These are phyloP conservation scores for Ophion ellenae DNA, from an alignment of 2,888 invertebrate genomes.

Conservation along the genomic window DNA sequence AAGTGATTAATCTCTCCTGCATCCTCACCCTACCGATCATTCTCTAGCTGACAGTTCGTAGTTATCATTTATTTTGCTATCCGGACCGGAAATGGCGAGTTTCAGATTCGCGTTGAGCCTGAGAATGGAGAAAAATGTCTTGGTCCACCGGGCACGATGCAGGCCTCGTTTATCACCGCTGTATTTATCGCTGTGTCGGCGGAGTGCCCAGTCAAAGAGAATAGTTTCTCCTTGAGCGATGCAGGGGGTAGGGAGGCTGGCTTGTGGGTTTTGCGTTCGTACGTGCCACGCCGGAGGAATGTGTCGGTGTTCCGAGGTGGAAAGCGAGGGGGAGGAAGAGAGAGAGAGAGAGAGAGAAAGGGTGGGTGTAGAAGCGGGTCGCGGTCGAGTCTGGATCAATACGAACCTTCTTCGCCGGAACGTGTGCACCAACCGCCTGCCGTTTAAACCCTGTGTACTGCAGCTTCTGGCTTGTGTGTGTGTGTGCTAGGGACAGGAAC, in stretches of 20 bases:
- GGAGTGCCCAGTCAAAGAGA: conserved; percentile 27
- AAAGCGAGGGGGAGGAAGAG: neutral
- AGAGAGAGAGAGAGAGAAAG: conserved; percentile 39
- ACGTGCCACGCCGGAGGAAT: conserved; percentile 50
- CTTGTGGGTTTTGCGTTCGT: conserved; percentile 18
- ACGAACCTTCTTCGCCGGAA: conserved; percentile 80
- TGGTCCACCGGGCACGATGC: neutral
- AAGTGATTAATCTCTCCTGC: neutral
- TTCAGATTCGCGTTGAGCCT: neutral
- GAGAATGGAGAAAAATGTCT: neutral
- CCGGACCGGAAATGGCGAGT: neutral
- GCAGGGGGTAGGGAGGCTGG: neutral
- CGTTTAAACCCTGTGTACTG: conserved; percentile 54
- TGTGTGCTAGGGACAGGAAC: conserved; percentile 14
- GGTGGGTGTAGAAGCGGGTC: conserved; percentile 59
- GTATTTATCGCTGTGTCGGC: conserved; percentile 43
- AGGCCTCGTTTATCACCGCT: conserved; percentile 21
- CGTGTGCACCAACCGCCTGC: conserved; percentile 65
- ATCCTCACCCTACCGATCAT: neutral
- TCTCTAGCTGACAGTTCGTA: neutral
- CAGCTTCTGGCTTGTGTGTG: conserved; percentile 30
- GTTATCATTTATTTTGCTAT: neutral
- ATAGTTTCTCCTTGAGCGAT: conserved; percentile 43
- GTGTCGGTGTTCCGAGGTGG: conserved; percentile 54
- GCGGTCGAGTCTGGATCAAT: conserved; percentile 80